phyloP scores from a whole-genome alignment of 1,140 invertebrate species.

The Agraylea sexmaculata region DNA sequence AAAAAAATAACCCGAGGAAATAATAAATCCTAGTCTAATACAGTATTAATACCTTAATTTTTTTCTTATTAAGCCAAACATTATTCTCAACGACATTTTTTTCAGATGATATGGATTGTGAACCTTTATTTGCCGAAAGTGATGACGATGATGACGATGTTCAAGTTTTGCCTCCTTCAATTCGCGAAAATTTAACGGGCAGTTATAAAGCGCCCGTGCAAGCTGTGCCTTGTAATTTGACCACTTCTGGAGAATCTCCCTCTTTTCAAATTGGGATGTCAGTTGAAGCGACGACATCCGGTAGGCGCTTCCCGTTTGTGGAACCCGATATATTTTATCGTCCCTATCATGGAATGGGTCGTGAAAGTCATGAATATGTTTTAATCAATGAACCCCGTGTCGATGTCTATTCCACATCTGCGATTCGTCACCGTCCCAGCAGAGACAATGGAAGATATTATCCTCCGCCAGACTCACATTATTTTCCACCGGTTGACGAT shows the following conservation, averaged over 20 bases:
- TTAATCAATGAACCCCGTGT: too few species aligned
- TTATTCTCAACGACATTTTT: too few species aligned
- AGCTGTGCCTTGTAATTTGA: constrained; percentile 13
- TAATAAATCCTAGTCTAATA: too few species aligned
- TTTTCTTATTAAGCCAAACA: too few species aligned
- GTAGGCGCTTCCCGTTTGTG: constrained; percentile 9
- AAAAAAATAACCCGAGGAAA: too few species aligned
- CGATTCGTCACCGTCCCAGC: not conserved
- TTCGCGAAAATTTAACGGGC: not conserved
- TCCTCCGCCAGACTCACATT: constrained; percentile 11
- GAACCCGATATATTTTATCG: not conserved
- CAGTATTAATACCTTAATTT: too few species aligned
- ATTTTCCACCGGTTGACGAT: constrained; percentile 12
- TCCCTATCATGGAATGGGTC: not conserved
- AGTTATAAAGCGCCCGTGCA: constrained; percentile 11
- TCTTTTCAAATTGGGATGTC: constrained; percentile 15
- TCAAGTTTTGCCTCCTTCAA: constrained; percentile 28
- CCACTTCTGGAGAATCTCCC: constrained; percentile 9
- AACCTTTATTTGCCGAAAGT: constrained; percentile 37
- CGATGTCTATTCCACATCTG: too few species aligned
- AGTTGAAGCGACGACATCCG: constrained; percentile 2
- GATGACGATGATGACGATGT: constrained; percentile 41
- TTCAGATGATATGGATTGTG: constrained; percentile 39
- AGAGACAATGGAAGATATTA: constrained; percentile 3
- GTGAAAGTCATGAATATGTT: not conserved